Base-by-base conservation (phyloP, 2,113 vertebrate species). In the Tragelaphus imberbis region DNA sequence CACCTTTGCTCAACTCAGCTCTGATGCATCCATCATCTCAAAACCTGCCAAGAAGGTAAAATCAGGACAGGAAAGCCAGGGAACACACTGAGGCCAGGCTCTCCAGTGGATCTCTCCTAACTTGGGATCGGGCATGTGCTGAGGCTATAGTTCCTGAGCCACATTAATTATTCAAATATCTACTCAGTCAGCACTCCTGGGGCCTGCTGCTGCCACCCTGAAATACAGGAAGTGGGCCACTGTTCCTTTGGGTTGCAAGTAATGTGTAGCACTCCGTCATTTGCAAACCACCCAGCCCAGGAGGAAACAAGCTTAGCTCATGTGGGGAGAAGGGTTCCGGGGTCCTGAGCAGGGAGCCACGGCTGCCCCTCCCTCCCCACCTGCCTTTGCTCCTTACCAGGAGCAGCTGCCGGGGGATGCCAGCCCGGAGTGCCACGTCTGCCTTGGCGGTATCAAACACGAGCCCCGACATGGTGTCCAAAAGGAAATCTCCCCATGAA, bases 401-500 rank as follows among this genome's bases (percentile, higher is more conserved):
- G 28, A 99, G 98, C 71, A 99, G 98, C 47, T 98, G 98, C 88
- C 98, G 98, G 59, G 99, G 99, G 65, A 99, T 98, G 91, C 99
- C 99, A 7, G 89, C 97, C 88, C 99, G 98, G 47, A 99, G 93
- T 0, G 7, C 84, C 68, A 99, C 8, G 0, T 99, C 98, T 44
- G 98, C 99, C 94, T 99, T 99, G 82, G 99, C 99, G 7, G 98
- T 71, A n/a, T 99, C 99, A 95, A 98, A 99, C 88, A 99, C 98
- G 13, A 99, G 97, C 82, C 99, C 98, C 9, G 99, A 99, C 93
- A 99, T 97, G 71, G 98, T 68, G 93, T 99, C 99, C 97, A 99
- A 87, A 92, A 99, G 98, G 92, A 99, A 99, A 97, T 99, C 99
- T 96, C 99, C 99, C 99, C 99, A 99, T 1, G 99, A 99, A 98